phyloP scores from a whole-genome alignment of 2,888 invertebrate genomes.

The Heliconius aoede region DNA sequence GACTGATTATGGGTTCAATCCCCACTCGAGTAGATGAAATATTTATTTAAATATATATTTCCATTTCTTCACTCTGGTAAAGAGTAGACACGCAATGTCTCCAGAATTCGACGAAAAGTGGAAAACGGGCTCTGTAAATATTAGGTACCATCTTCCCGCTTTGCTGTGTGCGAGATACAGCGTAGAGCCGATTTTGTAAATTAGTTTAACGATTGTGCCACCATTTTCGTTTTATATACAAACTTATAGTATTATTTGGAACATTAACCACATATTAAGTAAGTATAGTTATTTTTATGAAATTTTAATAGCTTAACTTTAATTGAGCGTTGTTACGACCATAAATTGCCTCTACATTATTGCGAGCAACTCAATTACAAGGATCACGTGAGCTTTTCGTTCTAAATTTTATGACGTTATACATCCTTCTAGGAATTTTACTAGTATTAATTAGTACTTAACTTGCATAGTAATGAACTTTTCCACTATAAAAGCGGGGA shows the following conservation, averaged over 20 bases:
- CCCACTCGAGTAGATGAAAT: too few relatives aligned
- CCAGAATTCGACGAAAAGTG: too few relatives aligned
- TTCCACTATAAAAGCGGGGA: constrained; percentile 41
- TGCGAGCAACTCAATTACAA: constrained; percentile 40
- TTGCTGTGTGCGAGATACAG: too few relatives aligned
- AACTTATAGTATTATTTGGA: constrained; percentile 10
- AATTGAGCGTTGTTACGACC: constrained; percentile 28
- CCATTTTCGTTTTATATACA: not conserved
- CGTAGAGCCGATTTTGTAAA: too few relatives aligned
- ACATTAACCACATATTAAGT: constrained; percentile 12
- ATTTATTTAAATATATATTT: too few relatives aligned
- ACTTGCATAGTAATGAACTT: constrained; percentile 44
- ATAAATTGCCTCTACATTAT: constrained; percentile 42
- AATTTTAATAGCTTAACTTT: constrained; percentile 33
- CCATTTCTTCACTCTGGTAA: too few relatives aligned
- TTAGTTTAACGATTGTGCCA: not conserved
- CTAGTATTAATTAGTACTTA: constrained; percentile 8
- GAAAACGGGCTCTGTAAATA: too few relatives aligned
- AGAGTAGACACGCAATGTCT: too few relatives aligned
- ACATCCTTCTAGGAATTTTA: constrained; percentile 38
- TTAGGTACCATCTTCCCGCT: too few relatives aligned
- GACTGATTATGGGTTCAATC: too few relatives aligned
- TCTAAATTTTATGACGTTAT: constrained; percentile 42
- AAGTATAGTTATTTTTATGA: not conserved
- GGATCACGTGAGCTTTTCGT: constrained; percentile 41